These are phyloP conservation scores for Oophaga pumilio DNA, from an alignment of 2,113 vertebrate species.

Conservation along the genomic window DNA sequence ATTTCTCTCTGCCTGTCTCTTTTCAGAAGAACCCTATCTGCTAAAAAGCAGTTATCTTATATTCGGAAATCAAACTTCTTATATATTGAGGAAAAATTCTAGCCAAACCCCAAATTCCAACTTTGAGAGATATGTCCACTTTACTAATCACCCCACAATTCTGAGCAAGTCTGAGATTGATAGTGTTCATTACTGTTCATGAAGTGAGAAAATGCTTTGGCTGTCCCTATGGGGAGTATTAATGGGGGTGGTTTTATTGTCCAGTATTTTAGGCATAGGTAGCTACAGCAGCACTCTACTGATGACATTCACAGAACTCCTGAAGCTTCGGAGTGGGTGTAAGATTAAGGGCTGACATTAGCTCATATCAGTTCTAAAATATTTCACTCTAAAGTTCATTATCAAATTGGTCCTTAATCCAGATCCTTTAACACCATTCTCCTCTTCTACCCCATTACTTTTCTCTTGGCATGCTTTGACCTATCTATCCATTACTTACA, in stretches of 20 bases:
- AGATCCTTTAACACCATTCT: conserved; percentile 9
- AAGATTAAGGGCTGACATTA: neutral
- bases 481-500: conserved; percentile 5
- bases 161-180: neutral
- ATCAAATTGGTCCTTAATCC: neutral
- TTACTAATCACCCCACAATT: neutral
- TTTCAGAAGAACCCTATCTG: neutral
- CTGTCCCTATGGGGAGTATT: neutral
- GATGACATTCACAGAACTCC: neutral
- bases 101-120: neutral
- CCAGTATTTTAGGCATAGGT: neutral
- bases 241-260: neutral
- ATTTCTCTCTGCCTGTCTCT: neutral
- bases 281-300: neutral
- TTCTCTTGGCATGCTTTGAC: conserved; percentile 12
- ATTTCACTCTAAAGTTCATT: neutral
- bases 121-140: neutral
- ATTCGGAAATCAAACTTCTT: neutral
- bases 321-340: no score
- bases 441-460: conserved; percentile 10
- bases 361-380: neutral
- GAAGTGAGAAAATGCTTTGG: neutral
- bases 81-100: neutral
- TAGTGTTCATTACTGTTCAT: neutral
- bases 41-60: neutral